A percentile compares a stretch with the other conserved stretches of the same genome.
phyloP scores from a whole-genome alignment of 2,797 vertebrate genomes.

The Pogoniulus pusillus region DNA sequence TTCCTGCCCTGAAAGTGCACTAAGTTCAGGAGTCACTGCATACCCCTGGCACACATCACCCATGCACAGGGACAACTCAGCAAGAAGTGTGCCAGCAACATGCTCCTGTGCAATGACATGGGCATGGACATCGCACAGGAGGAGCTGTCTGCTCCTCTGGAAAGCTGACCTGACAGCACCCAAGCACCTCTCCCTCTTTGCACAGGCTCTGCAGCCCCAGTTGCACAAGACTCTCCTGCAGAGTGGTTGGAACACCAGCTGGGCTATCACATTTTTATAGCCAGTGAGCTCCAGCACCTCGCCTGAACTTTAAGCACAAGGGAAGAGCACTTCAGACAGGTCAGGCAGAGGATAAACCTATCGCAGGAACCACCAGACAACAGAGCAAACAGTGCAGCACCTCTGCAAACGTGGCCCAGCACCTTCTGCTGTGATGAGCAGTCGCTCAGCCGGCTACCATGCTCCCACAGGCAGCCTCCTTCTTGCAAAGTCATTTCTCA shows the following conservation, averaged over 20 bases:
- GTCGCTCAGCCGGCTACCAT: neutral
- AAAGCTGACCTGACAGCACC: neutral
- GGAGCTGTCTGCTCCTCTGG: neutral
- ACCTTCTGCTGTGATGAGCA: neutral
- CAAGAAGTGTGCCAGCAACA: accelerated
- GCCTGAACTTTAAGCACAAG: neutral
- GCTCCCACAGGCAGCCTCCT: neutral
- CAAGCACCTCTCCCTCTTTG: neutral
- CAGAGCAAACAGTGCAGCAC: neutral
- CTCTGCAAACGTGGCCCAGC: neutral
- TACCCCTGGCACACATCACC: accelerated
- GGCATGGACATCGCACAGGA: accelerated
- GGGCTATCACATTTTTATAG: neutral
- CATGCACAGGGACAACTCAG: neutral
- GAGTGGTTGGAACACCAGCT: neutral
- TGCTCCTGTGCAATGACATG: neutral
- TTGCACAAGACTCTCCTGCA: neutral
- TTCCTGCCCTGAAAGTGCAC: neutral
- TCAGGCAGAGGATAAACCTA: neutral
- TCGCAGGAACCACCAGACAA: constrained; percentile 7
- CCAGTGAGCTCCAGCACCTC: neutral
- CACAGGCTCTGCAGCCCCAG: accelerated
- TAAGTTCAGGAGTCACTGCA: neutral
- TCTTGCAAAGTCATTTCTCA: neutral
- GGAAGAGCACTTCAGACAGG: neutral